Conservation (phyloP, 2,113 vertebrate species). For the Ifrita kowaldi region DNA sequence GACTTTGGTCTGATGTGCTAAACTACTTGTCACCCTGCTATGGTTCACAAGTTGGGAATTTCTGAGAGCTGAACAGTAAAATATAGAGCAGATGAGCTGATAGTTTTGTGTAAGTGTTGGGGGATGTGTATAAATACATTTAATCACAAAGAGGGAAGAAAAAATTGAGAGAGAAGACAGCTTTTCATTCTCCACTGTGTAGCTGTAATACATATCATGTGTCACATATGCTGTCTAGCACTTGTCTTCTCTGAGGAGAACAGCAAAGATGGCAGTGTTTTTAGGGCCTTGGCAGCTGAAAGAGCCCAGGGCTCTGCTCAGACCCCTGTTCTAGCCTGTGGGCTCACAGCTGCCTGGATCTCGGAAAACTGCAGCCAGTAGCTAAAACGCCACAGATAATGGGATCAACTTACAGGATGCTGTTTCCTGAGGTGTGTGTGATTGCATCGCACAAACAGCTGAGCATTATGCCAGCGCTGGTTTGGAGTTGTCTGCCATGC, state of each 20-base stretch:
- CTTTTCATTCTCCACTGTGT: not conserved
- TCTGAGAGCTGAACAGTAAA: not conserved
- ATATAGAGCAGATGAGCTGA: not conserved
- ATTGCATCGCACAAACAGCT: not conserved
- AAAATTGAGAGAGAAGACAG: not conserved
- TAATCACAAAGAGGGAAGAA: not conserved
- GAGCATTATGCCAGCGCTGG: accelerated
- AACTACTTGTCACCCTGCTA: not conserved
- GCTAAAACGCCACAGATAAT: not conserved
- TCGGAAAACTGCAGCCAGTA: not conserved
- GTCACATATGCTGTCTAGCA: not conserved
- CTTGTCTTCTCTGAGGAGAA: not conserved
- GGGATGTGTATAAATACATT: not conserved
- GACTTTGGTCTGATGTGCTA: not conserved
- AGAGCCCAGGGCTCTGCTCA: not conserved
- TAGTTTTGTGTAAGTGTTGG: not conserved
- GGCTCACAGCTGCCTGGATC: not conserved
- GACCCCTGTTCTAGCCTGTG: not conserved
- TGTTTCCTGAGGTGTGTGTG: not conserved
- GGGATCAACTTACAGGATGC: not conserved
- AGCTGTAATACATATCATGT: accelerated
- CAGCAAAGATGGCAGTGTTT: not conserved
- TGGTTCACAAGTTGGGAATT: not conserved
- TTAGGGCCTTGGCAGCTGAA: not conserved
- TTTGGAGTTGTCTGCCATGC: not conserved